Percentiles rank a stretch among this genome's conserved stretches.
These are phyloP conservation scores for Epizoanthus fatuus DNA, from an alignment of 92 coral and sea anemone species.

Conservation along the genomic window DNA sequence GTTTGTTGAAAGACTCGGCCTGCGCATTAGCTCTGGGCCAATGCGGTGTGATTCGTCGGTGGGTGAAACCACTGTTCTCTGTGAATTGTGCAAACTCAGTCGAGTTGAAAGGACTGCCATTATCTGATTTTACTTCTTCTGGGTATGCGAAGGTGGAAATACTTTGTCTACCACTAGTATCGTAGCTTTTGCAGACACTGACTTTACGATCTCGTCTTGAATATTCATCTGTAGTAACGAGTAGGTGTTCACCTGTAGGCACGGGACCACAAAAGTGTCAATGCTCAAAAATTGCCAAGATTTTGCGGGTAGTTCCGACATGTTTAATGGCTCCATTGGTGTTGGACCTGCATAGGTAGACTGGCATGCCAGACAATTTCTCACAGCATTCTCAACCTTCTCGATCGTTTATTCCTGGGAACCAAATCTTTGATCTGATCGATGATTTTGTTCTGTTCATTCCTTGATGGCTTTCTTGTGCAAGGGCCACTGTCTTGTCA, in stretches of 20 bases:
- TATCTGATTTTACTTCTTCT: constrained; percentile 7
- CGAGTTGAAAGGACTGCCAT: constrained; percentile 7
- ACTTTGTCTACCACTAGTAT: not conserved
- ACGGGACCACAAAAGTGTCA: constrained; percentile 26
- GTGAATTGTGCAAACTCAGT: not conserved
- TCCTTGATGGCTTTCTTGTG: too few relatives aligned
- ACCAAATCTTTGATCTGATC: too few relatives aligned
- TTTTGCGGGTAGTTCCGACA: too few relatives aligned
- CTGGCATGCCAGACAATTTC: too few relatives aligned
- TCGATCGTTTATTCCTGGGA: too few relatives aligned
- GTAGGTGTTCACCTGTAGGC: not conserved
- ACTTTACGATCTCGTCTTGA: too few relatives aligned
- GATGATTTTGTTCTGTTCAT: too few relatives aligned
- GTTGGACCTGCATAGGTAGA: too few relatives aligned
- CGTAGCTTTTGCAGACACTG: too few relatives aligned
- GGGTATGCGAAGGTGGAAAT: constrained; percentile 41
- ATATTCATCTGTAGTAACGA: too few relatives aligned
- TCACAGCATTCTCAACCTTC: too few relatives aligned
- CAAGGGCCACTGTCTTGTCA: not conserved
- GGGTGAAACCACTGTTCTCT: constrained; percentile 16
- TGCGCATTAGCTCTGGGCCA: constrained; percentile 52
- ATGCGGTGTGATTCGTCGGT: constrained; percentile 15
- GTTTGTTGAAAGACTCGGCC: not conserved
- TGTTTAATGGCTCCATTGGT: too few relatives aligned
- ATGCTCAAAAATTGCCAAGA: not conserved